These are phyloP conservation scores for Patiria pectinifera DNA, from an alignment of 53 echinoderm and acorn worm species.

Conservation along the genomic window DNA sequence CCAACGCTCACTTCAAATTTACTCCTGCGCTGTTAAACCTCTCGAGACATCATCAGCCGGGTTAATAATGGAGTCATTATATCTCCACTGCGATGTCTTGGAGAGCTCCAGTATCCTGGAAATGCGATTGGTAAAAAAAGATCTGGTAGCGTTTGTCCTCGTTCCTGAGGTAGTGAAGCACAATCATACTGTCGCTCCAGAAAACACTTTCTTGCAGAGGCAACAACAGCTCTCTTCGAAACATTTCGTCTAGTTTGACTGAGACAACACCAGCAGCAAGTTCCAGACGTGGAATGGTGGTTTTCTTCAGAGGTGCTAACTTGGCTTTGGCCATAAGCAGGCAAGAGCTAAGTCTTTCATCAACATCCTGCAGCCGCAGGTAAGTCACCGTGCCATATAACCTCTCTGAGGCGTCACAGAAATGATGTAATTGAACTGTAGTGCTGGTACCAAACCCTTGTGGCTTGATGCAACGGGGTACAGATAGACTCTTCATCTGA, in stretches of 20 bases:
- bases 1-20: constrained; percentile 17
- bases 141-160: constrained; percentile 14
- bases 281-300: constrained; percentile 18
- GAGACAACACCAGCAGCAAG: background rate
- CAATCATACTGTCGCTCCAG: constrained; percentile 23
- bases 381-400: constrained; percentile 20
- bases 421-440: constrained; percentile 35
- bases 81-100: constrained; percentile 29
- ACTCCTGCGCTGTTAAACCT: constrained; percentile 38
- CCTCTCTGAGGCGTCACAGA: constrained; percentile 31
- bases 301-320: constrained; percentile 11
- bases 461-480: constrained; percentile 68
- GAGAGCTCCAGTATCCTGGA: constrained; percentile 38
- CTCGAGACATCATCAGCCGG: constrained; percentile 65
- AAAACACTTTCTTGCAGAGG: background rate
- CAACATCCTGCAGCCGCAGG: background rate
- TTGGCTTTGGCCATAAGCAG: constrained; percentile 29
- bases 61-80: constrained; percentile 35
- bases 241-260: constrained; percentile 13
- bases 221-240: background rate
- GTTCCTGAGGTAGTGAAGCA: background rate
- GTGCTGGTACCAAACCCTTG: constrained; percentile 16
- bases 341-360: background rate
- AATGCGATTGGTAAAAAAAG: constrained; percentile 46
- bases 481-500: constrained; percentile 22